Evolutionary conservation across 92 coral and sea anemone species (phyloP).

Genomic region (Porites rus): DNA sequence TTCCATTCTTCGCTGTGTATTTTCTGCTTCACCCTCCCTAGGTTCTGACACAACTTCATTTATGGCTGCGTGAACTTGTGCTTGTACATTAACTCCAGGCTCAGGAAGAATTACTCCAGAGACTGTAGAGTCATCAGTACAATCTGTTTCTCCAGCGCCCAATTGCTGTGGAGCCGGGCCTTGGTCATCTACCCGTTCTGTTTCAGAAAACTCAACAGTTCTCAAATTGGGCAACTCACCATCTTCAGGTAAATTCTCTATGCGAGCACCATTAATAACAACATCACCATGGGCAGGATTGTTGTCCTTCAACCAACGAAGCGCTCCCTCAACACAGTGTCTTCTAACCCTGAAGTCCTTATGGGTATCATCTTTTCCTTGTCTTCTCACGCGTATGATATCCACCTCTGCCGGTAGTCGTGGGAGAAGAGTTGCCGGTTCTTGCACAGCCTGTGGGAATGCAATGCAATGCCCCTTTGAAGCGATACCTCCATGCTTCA

Average conservation of each 20-base stretch:
- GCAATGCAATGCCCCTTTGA: too few species aligned
- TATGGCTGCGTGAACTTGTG: not conserved
- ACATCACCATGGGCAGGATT: constrained; percentile 14
- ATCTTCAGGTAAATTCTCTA: too few species aligned
- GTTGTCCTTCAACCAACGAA: constrained; percentile 49
- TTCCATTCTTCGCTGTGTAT: too few species aligned
- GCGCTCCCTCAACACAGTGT: constrained; percentile 36
- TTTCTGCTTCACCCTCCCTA: too few species aligned
- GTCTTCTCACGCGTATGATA: constrained; percentile 49
- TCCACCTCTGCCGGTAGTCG: constrained; percentile 44
- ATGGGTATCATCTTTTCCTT: constrained; percentile 63
- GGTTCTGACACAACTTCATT: not conserved
- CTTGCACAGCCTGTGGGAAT: too few species aligned
- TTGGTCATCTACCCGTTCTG: constrained; percentile 29
- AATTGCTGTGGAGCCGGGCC: constrained; percentile 44
- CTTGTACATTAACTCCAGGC: too few species aligned
- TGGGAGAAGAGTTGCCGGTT: constrained; percentile 54
- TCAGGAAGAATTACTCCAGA: too few species aligned
- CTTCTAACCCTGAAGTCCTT: constrained; percentile 51
- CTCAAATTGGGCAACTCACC: too few species aligned
- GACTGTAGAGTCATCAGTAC: too few species aligned
- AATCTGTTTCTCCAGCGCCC: not conserved
- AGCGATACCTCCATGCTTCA: too few species aligned
- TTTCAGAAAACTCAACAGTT: constrained; percentile 3
- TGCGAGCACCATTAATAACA: not conserved